These are phyloP conservation scores for Triplophysa yarkandensis DNA, from an alignment of 2,797 vertebrate species.

Conservation along the genomic window DNA sequence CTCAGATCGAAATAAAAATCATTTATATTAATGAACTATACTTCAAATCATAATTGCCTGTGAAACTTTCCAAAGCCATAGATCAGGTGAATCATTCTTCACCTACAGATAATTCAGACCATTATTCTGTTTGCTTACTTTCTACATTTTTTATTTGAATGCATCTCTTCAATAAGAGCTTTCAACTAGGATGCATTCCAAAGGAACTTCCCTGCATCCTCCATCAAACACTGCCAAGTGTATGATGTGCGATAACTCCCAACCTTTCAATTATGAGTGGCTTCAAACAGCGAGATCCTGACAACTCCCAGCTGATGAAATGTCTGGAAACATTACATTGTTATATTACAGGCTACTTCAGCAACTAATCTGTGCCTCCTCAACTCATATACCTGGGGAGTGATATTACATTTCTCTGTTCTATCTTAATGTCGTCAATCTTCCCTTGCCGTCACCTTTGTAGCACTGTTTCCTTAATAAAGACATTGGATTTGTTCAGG, in stretches of 20 bases:
- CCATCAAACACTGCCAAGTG: slow-evolving; percentile 20
- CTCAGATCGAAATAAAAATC: not conserved
- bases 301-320: slow-evolving; percentile 43
- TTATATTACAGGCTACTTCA: slow-evolving; percentile 29
- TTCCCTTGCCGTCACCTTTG: slow-evolving; percentile 2
- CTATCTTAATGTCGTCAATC: slow-evolving; percentile 7
- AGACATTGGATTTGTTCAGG: slow-evolving; percentile 15
- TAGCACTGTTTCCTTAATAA: slow-evolving; percentile 20
- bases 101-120: slow-evolving; percentile 10
- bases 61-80: not conserved
- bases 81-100: slow-evolving; percentile 3
- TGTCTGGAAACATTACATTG: slow-evolving; percentile 36
- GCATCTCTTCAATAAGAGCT: slow-evolving; percentile 25
- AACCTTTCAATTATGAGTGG: slow-evolving; percentile 43
- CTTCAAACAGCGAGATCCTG: slow-evolving; percentile 34
- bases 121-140: slow-evolving; percentile 31
- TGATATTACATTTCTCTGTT: slow-evolving; percentile 21
- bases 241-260: slow-evolving; percentile 27
- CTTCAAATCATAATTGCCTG: slow-evolving; percentile 4
- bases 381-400: slow-evolving; percentile 15
- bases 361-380: not conserved
- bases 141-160: slow-evolving; percentile 23
- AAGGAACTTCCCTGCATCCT: slow-evolving; percentile 22
- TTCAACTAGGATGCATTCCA: slow-evolving; percentile 36
- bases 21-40: slow-evolving; percentile 20